A percentile compares a stretch with the other conserved stretches of the same genome.
phyloP scores from a whole-genome alignment of 2,797 vertebrate species.

The Gadopsis marmoratus region DNA sequence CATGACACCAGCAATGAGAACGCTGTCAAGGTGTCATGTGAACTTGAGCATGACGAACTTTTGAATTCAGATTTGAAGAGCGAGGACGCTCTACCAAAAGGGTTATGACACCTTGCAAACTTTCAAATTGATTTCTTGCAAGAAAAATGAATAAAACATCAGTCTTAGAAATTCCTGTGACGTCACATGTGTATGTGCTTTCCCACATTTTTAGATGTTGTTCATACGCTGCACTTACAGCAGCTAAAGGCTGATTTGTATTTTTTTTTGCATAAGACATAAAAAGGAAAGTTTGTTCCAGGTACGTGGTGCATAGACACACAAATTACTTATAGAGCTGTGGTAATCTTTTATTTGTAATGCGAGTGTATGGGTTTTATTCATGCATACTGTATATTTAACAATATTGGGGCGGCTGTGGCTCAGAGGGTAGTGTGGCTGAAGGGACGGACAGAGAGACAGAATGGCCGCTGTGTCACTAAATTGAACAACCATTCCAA shows the following conservation, averaged over 20 bases:
- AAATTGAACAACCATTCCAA: neutral
- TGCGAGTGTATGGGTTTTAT: neutral
- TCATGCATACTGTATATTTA: neutral
- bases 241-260: neutral
- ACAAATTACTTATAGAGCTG: neutral
- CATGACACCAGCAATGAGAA: slow-evolving; percentile 41
- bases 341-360: neutral
- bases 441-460: too few species aligned
- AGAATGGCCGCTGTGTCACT: too few species aligned
- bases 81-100: neutral
- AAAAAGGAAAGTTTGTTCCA: neutral
- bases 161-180: neutral
- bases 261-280: neutral
- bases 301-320: neutral
- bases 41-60: slow-evolving; percentile 33
- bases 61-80: slow-evolving; percentile 31
- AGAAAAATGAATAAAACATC: neutral
- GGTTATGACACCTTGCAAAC: neutral
- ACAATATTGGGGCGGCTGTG: too few species aligned
- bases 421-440: too few species aligned
- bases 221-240: neutral
- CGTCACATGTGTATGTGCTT: neutral
- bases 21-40: slow-evolving; percentile 46
- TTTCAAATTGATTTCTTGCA: neutral
- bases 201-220: neutral